These are phyloP conservation scores for Dromaius novaehollandiae DNA, from an alignment of 2,113 vertebrate genomes.

Conservation along the genomic window DNA sequence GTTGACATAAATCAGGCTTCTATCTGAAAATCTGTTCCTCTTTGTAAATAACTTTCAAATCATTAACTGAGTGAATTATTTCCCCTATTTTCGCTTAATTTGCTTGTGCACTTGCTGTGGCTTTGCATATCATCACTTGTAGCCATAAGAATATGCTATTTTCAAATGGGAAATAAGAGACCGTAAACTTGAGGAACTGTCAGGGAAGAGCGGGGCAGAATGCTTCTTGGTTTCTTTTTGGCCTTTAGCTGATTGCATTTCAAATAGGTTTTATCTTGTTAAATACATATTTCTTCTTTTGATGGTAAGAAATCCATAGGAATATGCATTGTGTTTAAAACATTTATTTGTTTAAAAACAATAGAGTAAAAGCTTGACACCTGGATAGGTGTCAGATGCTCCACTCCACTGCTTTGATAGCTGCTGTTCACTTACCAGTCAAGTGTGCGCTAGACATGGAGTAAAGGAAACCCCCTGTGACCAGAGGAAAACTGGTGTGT, in stretches of 20 bases:
- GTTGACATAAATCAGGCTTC: conserved; percentile 16
- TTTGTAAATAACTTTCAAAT: conserved; percentile 7
- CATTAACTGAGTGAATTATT: not conserved
- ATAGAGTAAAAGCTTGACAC: not conserved
- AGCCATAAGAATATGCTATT: not conserved
- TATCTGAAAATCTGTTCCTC: conserved; percentile 19
- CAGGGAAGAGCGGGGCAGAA: not conserved
- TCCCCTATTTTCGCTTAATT: not conserved
- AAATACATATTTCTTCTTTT: not conserved
- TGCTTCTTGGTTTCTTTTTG: not conserved
- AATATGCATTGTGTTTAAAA: not conserved
- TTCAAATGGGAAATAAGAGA: not conserved
- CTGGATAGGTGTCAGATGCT: not conserved
- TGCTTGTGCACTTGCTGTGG: not conserved
- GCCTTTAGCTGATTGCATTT: not conserved
- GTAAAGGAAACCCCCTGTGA: not conserved
- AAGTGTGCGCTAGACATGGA: not conserved
- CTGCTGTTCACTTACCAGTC: not conserved
- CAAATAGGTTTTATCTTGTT: not conserved
- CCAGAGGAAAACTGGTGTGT: not conserved
- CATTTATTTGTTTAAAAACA: not conserved
- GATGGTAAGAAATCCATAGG: not conserved
- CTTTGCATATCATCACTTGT: not conserved
- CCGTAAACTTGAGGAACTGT: not conserved
- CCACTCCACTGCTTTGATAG: not conserved